Base-by-base conservation (phyloP, 2,113 vertebrate species). In the Pyrgilauda ruficollis region DNA sequence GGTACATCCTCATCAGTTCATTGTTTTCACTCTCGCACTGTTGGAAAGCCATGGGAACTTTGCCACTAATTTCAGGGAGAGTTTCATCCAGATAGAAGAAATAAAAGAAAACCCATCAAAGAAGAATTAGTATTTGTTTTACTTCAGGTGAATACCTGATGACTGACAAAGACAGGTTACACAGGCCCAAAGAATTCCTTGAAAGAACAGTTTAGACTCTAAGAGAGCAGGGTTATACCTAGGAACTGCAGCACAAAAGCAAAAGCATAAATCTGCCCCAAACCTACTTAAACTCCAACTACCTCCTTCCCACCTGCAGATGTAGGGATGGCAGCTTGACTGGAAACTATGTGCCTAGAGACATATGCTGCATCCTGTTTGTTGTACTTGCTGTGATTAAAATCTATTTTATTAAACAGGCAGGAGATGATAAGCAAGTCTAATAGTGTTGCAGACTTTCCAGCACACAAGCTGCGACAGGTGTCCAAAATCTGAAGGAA, bases 1-100 rank as follows among this genome's bases (percentile, higher is more conserved):
- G 99, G 99, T 99, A 97, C 9, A 11, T 59, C 18, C 31, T 44
- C 13, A 21, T n/a, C 69, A 3, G 1, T 70, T 81, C 8, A 30
- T 24, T 43, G 26, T 85, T 87, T 55, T 21, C 6, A 2, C 55
- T 86, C 17, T 80, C 16, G 1, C 5, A 1, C 35, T 61, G 17
- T n/a, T 86, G 61, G 43, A 89, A 92, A 62, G 26, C 73, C 13
- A 1, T 9, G 16, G 43, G 37, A 74, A 56, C 35, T 63, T 88
- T 56, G 50, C n/a, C 35, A 44, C n/a, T 81, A 19, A 47, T 69
- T 75, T 64, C 33, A 37, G 52, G 26, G 35, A 69, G n/a, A 53
- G 39, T 49, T 79, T 78, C 11, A 52, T 50, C 41, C 23, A 79
- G n/a, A 55, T 13, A 74, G 76, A 70, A 43, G 28, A 68, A 43